Evolutionary conservation across 2,888 invertebrate genomes (phyloP).

Genomic region (Microplitis manilae): DNA sequence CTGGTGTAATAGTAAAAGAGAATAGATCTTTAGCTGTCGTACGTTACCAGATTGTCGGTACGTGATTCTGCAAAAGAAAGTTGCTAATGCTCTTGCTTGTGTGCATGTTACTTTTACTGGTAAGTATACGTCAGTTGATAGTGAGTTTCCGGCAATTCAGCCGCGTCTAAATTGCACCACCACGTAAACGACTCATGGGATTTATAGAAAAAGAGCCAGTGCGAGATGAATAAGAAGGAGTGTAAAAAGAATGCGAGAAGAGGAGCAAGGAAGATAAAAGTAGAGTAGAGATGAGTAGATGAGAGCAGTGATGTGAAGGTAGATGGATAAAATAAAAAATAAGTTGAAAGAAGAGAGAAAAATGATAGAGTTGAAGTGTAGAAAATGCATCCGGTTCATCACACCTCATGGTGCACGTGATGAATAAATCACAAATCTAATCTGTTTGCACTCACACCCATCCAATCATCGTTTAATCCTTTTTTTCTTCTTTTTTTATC

Average conservation of each 20-base stretch:
- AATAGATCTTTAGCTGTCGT: background rate
- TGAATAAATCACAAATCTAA: background rate
- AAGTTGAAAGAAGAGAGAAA: background rate
- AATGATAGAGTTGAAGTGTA: background rate
- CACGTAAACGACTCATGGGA: constrained; percentile 12
- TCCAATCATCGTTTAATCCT: background rate
- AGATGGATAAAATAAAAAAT: background rate
- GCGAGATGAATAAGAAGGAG: background rate
- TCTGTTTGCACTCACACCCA: constrained; percentile 1
- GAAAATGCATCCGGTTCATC: background rate
- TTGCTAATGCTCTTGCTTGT: constrained; percentile 10
- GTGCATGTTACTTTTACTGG: background rate
- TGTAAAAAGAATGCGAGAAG: background rate
- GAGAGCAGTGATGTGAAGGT: constrained; percentile 7
- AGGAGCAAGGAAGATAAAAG: background rate
- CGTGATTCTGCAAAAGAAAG: constrained; percentile 12
- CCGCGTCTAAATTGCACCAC: constrained; percentile 6
- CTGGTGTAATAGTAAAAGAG: background rate
- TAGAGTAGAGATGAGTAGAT: background rate
- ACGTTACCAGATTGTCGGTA: constrained; percentile 1
- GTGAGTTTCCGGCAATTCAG: constrained; percentile 9
- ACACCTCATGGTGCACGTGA: background rate
- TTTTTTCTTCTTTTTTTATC: background rate
- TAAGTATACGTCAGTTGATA: background rate
- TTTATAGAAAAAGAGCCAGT: constrained; percentile 9